Base-by-base conservation (phyloP, 1,140 invertebrate species). In the Aphaenogaster ashmeadi region DNA sequence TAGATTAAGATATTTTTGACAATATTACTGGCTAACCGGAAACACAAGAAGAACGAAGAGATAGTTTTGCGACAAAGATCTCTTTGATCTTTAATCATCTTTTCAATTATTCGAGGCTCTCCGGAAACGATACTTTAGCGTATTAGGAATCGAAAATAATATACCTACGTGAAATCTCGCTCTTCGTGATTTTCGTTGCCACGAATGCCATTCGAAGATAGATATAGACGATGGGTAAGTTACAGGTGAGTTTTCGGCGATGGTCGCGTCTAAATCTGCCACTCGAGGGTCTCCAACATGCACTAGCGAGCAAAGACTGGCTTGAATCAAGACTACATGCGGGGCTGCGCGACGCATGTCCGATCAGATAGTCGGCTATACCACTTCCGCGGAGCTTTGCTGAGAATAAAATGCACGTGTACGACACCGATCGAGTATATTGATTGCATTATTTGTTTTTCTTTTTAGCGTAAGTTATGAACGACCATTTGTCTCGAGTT, bases 301-400 rank as follows among this genome's bases (percentile, higher is more conserved):
- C 41, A 88, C 81, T 86, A 74, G 18, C 44, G 71, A 54, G 41
- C 67, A 75, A 88, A 89, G 79, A 71, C 33, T 56, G 58, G 38
- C 89, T 88, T 77, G 75, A 90, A 80, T 88, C 50, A 83, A 72
- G 36, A 71, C 15, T 56, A 66, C 0, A 44, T 36, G 78, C 13
- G 54, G 60, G 67, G 52, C 69, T 87, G 71, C 66, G 87, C 89
- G 21, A 90, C 81, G 60, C 83, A 88, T 77, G 78, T 44, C 87
- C 41, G 87, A 90, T 86, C 89, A 81, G 77, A 81, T 86, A 90
- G 27, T 21, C 50, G 58, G 3, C 62, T 79, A 58, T 71, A 91
- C 87, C 81, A 90, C 89, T 91, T 79, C 27, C 52, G 50, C 67
- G 33, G 21, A 47, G 21, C n/a, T 75, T 47, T 13, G 44, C 44